Percentiles rank a stretch among this genome's conserved stretches.
Evolutionary conservation across 1,140 invertebrate genomes (phyloP).

Genomic region (Lepidurus packardi): DNA sequence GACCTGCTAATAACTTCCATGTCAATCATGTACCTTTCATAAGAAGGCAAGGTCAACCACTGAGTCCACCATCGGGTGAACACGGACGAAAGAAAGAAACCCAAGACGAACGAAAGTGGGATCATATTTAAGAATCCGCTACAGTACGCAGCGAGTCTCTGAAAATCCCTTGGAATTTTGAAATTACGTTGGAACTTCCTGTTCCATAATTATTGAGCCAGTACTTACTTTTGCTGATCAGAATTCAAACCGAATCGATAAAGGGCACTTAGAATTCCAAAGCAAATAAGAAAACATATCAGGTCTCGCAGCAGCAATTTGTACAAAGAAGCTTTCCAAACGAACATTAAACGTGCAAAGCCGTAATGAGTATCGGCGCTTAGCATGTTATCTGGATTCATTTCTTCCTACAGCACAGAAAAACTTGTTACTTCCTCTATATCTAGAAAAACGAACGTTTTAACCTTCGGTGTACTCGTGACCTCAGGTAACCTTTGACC

Average conservation of each 20-base stretch:
- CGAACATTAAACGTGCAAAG: slow-evolving; percentile 62
- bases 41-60: background rate
- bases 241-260: slow-evolving; percentile 57
- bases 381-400: background rate
- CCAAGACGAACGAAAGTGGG: slow-evolving; percentile 77
- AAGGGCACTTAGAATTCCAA: slow-evolving; percentile 54
- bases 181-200: slow-evolving; percentile 15
- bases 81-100: slow-evolving; percentile 68
- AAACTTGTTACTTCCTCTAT: background rate
- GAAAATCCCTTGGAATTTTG: slow-evolving; percentile 56
- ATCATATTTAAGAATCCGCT: slow-evolving; percentile 70
- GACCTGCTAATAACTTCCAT: background rate
- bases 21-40: background rate
- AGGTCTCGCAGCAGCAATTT: slow-evolving; percentile 68
- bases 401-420: background rate
- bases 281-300: slow-evolving; percentile 55
- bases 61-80: background rate
- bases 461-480: background rate
- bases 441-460: background rate
- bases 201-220: slow-evolving; percentile 33
- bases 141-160: slow-evolving; percentile 68
- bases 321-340: slow-evolving; percentile 70
- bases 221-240: slow-evolving; percentile 53
- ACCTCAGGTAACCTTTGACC: background rate
- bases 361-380: slow-evolving; percentile 42